phyloP scores from a whole-genome alignment of 2,888 invertebrate species.

The Eumerus sabulonum region DNA sequence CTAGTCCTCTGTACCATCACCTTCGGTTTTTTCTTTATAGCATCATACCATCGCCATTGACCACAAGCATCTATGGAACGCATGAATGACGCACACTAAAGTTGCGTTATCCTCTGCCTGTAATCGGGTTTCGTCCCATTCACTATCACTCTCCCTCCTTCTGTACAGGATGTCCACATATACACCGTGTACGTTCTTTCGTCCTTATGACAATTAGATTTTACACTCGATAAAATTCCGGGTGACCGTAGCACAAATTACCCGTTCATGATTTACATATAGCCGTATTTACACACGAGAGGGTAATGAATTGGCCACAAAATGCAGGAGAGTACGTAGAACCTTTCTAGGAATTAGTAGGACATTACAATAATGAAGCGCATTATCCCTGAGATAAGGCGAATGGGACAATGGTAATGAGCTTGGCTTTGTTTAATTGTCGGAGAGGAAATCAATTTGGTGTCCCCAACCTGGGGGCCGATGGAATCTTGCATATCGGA shows the following conservation, averaged over 20 bases:
- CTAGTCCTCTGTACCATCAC: conserved; percentile 10
- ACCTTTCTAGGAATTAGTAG: conserved; percentile 43
- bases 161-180: too few relatives aligned
- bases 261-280: conserved; percentile 64
- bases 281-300: conserved; percentile 8
- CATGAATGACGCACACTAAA: conserved; percentile 42
- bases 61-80: conserved; percentile 6
- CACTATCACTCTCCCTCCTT: too few relatives aligned
- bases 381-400: conserved; percentile 2
- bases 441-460: conserved; percentile 32
- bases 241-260: conserved; percentile 61
- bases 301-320: too few relatives aligned
- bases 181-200: conserved; percentile 1
- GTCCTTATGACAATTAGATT: conserved; percentile 67
- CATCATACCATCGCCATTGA: conserved; percentile 33
- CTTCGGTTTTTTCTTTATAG: neutral
- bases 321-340: too few relatives aligned
- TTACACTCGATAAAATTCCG: conserved; percentile 60
- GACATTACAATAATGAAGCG: conserved; percentile 41
- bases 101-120: conserved; percentile 36
- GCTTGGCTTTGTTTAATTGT: conserved; percentile 47
- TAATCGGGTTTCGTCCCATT: neutral
- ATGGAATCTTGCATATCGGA: too few relatives aligned
- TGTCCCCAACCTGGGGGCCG: conserved; percentile 10
- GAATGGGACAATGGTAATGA: neutral